Evolutionary conservation across 1,140 invertebrate species (phyloP).

Genomic region (Chelonus insularis): DNA sequence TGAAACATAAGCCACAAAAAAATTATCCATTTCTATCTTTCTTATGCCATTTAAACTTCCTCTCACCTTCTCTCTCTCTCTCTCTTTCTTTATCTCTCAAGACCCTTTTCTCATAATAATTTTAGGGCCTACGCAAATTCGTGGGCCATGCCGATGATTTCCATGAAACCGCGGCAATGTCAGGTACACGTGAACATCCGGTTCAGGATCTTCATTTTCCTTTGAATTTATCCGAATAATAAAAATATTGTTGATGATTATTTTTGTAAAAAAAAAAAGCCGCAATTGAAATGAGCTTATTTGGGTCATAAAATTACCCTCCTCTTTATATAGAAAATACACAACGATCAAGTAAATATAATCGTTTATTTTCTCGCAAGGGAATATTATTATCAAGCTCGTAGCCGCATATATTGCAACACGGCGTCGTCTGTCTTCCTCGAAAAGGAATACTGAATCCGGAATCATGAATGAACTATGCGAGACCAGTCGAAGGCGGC

Average conservation of each 20-base stretch:
- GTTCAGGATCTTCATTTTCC: too few relatives aligned
- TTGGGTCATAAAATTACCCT: too few relatives aligned
- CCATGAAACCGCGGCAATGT: constrained; percentile 8
- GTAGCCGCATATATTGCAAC: constrained; percentile 21
- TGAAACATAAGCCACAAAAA: constrained; percentile 5
- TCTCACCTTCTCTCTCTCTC: not conserved
- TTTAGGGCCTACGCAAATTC: constrained; percentile 36
- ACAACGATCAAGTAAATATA: constrained; percentile 4
- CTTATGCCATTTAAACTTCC: too few relatives aligned
- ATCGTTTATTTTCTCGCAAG: not conserved
- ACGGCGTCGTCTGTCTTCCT: constrained; percentile 26
- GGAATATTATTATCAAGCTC: constrained; percentile 17
- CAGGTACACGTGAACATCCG: not conserved
- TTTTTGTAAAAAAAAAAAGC: not conserved
- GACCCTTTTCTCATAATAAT: constrained; percentile 27
- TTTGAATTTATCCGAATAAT: too few relatives aligned
- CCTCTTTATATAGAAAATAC: too few relatives aligned
- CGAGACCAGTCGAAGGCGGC: constrained; percentile 36
- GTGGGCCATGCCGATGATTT: not conserved
- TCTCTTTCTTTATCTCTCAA: constrained; percentile 24
- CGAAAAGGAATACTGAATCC: constrained; percentile 40
- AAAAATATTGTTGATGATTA: too few relatives aligned
- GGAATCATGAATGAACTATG: constrained; percentile 52
- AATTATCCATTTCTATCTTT: constrained; percentile 21
- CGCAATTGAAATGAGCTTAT: not conserved